These are phyloP conservation scores for Megamerina dolium DNA, from an alignment of 2,888 invertebrate species.

Conservation along the genomic window DNA sequence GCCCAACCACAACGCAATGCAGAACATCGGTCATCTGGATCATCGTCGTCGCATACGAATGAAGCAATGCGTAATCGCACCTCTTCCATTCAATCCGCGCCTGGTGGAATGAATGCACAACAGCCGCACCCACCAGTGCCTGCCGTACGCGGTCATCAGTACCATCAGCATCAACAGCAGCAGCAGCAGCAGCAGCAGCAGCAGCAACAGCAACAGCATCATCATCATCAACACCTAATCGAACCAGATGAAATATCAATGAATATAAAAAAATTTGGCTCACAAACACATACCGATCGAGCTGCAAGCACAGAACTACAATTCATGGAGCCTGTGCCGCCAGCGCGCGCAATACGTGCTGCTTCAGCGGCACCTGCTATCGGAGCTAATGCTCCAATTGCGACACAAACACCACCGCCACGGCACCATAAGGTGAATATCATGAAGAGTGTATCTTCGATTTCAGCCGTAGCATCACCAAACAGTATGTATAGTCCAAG, in stretches of 20 bases:
- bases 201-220: constrained; percentile 13
- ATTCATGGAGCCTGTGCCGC: constrained; percentile 34
- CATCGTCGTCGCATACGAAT: constrained; percentile 24
- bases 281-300: constrained; percentile 31
- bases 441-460: constrained; percentile 28
- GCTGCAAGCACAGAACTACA: constrained; percentile 37
- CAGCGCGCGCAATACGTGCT: constrained; percentile 33
- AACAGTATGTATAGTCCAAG: no score
- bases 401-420: constrained; percentile 32
- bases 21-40: constrained; percentile 26
- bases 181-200: constrained; percentile 22
- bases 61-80: constrained; percentile 50
- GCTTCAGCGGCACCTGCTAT: constrained; percentile 39
- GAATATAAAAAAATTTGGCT: constrained; percentile 33
- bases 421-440: constrained; percentile 36
- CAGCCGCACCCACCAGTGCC: constrained; percentile 28
- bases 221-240: constrained; percentile 20
- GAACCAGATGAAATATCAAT: constrained; percentile 23
- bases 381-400: constrained; percentile 24
- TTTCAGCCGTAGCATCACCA: constrained; percentile 21
- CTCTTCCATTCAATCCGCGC: constrained; percentile 67
- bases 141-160: constrained; percentile 23
- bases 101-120: constrained; percentile 53
- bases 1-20: constrained; percentile 22
- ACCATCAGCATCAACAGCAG: constrained; percentile 19